Base-by-base conservation (phyloP, 2,888 invertebrate genomes). In the Brachyopa scutellaris region DNA sequence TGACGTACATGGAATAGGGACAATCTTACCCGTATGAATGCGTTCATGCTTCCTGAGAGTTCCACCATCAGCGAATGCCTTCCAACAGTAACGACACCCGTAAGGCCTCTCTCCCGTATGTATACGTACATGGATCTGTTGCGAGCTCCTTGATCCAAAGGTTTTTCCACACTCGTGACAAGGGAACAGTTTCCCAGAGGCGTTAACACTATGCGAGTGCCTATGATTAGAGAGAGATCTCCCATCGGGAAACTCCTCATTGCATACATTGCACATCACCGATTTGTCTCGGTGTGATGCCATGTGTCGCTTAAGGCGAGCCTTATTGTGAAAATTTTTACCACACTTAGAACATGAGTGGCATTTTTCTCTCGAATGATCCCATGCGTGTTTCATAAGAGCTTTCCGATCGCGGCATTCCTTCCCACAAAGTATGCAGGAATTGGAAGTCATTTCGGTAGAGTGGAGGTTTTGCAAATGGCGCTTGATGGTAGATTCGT, bases 41-140 rank as follows among this genome's bases (percentile, higher is more conserved):
- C 96, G 92, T 87, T 96, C 96, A 88, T 96, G 96, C 87, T 96
- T 96, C 29, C 96, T 91, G 45, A 96, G 89, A 1, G 96, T 96
- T 19, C 96, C 96, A 36, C 96, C 96, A 88, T 96, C 96, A 0
- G 96, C 96, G 88, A 96, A 96, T 0, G 96, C 96, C 88, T 96
- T 96, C 96, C 96, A 96, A 88, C 96, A 96, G 90, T 94, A 96
- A 7, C 95, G 93, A 87, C 96, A 96, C 0, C 95, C 95, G 87
- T 96, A 96, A 0, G 96, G 96, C 36, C 96, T 92, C 88, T 96
- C 96, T 2, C 90, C 95, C 0, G 96, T 96, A 88, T 96, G 96
- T 85, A 96, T 96, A 47, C 96, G 93, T 55, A 96, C 93, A 89
- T 96, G 96, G 85, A 96, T 96, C 90, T 96, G 96, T 86, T 96